phyloP scores from a whole-genome alignment of 2,888 invertebrate species.

The Drosophila barbarae region DNA sequence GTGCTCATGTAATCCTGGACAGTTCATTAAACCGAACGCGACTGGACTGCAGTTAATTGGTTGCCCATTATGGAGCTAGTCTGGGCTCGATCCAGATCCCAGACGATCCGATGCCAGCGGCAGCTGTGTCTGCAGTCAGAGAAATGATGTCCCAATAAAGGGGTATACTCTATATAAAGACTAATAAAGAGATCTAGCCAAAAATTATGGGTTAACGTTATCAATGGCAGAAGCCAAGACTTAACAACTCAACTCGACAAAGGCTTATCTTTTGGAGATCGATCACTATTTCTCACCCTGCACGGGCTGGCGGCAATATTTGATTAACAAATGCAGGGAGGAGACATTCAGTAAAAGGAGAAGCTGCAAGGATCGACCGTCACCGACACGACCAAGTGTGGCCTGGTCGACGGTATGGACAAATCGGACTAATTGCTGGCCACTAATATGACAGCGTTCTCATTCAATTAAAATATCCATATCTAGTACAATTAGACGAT shows the following conservation, averaged over 20 bases:
- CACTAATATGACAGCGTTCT: constrained; percentile 75
- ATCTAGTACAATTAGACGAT: constrained; percentile 77
- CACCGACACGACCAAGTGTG: constrained; percentile 28
- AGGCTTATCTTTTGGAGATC: neutral
- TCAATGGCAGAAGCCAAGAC: neutral
- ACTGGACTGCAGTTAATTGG: constrained; percentile 38
- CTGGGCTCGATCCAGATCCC: constrained; percentile 12
- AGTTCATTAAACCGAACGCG: constrained; percentile 43
- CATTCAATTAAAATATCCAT: constrained; percentile 79
- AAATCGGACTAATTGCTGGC: constrained; percentile 65
- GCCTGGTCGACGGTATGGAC: constrained; percentile 2
- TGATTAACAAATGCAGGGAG: constrained; percentile 41
- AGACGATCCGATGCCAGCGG: constrained; percentile 6
- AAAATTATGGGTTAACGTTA: neutral
- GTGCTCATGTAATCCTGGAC: constrained; percentile 38
- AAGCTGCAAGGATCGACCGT: constrained; percentile 1
- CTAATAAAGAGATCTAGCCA: neutral
- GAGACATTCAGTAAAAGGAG: too few species aligned
- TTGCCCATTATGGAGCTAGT: constrained; percentile 38
- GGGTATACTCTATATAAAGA: neutral
- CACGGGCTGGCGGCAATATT: constrained; percentile 12
- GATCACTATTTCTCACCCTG: neutral
- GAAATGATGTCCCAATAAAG: neutral
- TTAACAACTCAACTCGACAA: neutral
- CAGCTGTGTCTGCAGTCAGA: constrained; percentile 19